Conservation (phyloP, 2,888 invertebrate species). For the Halocaridina rubra region DNA sequence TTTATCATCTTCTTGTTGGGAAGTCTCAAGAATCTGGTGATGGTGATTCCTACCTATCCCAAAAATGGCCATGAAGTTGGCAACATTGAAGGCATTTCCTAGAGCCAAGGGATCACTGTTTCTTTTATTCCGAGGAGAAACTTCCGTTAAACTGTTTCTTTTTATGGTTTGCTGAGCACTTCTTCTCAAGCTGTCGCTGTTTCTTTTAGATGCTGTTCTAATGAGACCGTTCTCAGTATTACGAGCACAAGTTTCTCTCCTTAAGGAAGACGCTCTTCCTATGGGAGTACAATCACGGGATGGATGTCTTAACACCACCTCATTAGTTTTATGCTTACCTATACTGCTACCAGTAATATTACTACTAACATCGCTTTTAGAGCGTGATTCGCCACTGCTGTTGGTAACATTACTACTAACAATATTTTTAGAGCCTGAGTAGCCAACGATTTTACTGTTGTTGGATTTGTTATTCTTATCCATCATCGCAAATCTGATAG, state of each 20-base stretch:
- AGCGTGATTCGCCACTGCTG: too few relatives aligned
- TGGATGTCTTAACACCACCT: neutral
- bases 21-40: neutral
- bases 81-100: neutral
- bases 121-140: neutral
- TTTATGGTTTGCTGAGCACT: neutral
- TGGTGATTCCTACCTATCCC: neutral
- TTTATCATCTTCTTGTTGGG: too few relatives aligned
- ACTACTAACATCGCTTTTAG: too few relatives aligned
- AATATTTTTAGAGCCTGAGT: too few relatives aligned
- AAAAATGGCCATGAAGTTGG: neutral
- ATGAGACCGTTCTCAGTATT: too few relatives aligned
- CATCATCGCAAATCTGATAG: conserved; percentile 20
- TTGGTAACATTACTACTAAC: too few relatives aligned
- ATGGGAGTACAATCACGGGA: too few relatives aligned
- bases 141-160: neutral
- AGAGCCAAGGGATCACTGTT: conserved; percentile 5
- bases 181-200: neutral
- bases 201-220: conserved; percentile 1
- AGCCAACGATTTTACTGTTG: neutral
- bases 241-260: too few relatives aligned
- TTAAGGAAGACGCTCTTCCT: too few relatives aligned
- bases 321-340: too few relatives aligned
- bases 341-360: too few relatives aligned
- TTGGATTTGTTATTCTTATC: neutral